Conservation (phyloP, 2,888 invertebrate genomes). For the Hetaerina titia region DNA sequence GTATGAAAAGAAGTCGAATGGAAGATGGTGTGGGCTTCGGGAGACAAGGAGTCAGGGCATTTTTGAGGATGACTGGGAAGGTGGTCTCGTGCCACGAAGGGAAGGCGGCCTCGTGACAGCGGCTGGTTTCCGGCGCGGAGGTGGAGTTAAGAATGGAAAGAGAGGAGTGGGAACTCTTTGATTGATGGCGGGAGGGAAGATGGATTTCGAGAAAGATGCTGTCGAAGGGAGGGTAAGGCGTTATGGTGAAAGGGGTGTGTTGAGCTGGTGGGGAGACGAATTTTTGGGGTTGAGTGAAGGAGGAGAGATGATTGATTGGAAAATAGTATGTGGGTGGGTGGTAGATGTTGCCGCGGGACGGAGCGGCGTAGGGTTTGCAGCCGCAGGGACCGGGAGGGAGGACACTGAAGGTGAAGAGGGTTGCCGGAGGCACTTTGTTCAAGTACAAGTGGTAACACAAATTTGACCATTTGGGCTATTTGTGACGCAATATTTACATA, state of each 20-base stretch:
- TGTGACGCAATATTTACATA: not conserved
- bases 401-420: not conserved
- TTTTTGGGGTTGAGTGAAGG: not conserved
- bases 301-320: slow-evolving; percentile 6
- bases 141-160: not conserved
- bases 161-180: not conserved
- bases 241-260: not conserved
- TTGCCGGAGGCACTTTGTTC: not conserved
- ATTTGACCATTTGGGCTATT: not conserved
- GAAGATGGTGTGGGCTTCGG: no score
- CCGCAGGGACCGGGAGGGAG: not conserved
- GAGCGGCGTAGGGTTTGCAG: not conserved
- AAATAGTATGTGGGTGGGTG: not conserved
- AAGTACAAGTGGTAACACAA: not conserved
- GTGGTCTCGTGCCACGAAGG: not conserved
- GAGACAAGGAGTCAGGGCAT: not conserved
- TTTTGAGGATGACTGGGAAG: not conserved
- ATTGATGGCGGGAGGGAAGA: not conserved
- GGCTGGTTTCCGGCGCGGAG: not conserved
- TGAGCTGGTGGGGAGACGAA: not conserved
- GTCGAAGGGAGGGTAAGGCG: not conserved
- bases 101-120: not conserved
- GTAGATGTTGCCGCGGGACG: not conserved
- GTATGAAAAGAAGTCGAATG: not conserved
- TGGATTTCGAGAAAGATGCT: not conserved